These are phyloP conservation scores for Trematomus loennbergii DNA, from an alignment of 2,113 vertebrate genomes.

Conservation along the genomic window DNA sequence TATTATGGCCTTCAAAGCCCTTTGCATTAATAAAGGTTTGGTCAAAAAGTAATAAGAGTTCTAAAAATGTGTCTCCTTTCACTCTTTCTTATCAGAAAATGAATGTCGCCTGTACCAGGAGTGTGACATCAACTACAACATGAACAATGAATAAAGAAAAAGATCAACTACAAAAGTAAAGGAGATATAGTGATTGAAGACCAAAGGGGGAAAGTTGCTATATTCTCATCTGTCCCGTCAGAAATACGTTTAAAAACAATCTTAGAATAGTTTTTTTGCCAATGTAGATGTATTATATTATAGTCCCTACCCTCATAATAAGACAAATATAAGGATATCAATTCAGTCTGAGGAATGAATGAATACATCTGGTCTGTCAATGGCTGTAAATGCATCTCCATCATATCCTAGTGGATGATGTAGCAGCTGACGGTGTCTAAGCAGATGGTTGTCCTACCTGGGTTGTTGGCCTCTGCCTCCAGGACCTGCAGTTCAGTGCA, in stretches of 20 bases:
- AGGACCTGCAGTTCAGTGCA: conserved; percentile 96
- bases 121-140: neutral
- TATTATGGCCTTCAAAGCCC: neutral
- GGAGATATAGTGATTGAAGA: neutral
- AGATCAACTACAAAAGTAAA: neutral
- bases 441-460: conserved; percentile 86
- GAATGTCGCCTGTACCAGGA: neutral
- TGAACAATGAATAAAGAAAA: neutral
- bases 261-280: neutral
- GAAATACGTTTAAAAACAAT: no score
- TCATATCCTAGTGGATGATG: neutral
- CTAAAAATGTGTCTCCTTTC: neutral
- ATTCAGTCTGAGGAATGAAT: conserved; percentile 37
- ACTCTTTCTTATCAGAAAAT: neutral
- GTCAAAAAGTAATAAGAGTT: neutral
- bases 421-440: neutral
- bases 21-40: neutral
- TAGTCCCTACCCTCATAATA: neutral
- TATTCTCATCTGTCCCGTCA: neutral
- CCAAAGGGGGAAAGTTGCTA: neutral
- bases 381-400: neutral
- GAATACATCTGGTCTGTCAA: neutral
- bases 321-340: neutral
- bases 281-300: neutral
- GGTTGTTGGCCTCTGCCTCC: conserved; percentile 96